Percentiles rank a stretch among this genome's conserved stretches.
These are phyloP conservation scores for Autographa gamma DNA, from an alignment of 2,888 invertebrate genomes.

Conservation along the genomic window DNA sequence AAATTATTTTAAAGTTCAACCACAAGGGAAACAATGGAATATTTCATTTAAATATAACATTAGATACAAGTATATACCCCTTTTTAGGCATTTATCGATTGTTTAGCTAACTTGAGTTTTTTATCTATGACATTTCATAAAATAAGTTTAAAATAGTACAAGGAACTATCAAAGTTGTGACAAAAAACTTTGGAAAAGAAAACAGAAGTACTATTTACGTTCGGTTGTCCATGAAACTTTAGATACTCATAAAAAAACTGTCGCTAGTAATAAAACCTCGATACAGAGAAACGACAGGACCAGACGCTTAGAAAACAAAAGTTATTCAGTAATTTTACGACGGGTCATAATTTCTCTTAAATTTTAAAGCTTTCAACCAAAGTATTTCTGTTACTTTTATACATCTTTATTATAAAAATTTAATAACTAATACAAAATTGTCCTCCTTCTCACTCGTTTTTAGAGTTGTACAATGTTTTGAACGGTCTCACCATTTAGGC, in stretches of 20 bases:
- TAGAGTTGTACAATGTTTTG: no score
- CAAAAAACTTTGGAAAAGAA: conserved; percentile 59
- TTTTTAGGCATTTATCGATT: conserved; percentile 19
- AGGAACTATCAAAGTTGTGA: conserved; percentile 48
- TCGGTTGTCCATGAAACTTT: conserved; percentile 69
- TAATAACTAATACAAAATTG: not conserved
- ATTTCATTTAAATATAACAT: conserved; percentile 65
- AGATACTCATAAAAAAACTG: conserved; percentile 68
- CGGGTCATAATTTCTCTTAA: conserved; percentile 70
- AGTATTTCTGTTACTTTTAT: conserved; percentile 14
- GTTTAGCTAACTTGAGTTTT: conserved; percentile 25
- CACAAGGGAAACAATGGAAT: conserved; percentile 75
- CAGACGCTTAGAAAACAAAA: conserved; percentile 74
- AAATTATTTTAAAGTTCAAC: conserved; percentile 70
- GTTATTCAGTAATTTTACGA: conserved; percentile 75
- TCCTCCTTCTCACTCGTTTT: not conserved
- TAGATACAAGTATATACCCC: conserved; percentile 15
- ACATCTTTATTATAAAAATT: not conserved
- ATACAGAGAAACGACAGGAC: conserved; percentile 64
- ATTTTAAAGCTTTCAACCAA: conserved; percentile 40
- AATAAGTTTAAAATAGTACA: conserved; percentile 52
- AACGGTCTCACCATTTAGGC: not conserved
- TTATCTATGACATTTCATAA: conserved; percentile 37
- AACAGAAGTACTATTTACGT: conserved; percentile 66
- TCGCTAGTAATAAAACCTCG: conserved; percentile 72